Percentiles rank a stretch among this genome's conserved stretches.
Conservation (phyloP, 2,888 invertebrate genomes). For the Loripinus fragilis region DNA sequence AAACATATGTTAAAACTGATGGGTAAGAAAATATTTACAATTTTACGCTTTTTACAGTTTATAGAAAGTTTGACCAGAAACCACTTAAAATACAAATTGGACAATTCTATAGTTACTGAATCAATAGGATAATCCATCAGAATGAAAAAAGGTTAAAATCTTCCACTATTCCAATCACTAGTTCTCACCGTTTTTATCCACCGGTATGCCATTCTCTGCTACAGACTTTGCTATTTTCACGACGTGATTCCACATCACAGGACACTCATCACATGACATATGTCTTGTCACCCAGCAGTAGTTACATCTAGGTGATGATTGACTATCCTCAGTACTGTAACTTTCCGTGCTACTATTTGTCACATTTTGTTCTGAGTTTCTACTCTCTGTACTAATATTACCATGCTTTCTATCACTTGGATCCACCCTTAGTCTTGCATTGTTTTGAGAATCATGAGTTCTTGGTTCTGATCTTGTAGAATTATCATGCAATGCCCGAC, state of each 20-base stretch:
- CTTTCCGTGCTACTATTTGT: not conserved
- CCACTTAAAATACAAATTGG: no score
- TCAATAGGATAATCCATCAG: no score
- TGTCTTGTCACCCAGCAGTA: constrained; percentile 78
- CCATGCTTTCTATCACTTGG: not conserved
- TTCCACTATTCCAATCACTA: no score
- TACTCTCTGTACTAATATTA: not conserved
- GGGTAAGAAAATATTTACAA: no score
- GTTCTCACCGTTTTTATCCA: not conserved
- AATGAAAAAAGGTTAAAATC: no score
- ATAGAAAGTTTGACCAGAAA: no score
- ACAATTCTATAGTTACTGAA: no score
- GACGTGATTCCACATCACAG: constrained; percentile 72
- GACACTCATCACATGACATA: constrained; percentile 75
- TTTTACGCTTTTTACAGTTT: no score
- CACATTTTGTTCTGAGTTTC: not conserved
- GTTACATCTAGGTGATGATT: constrained; percentile 45
- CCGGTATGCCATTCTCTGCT: constrained; percentile 39
- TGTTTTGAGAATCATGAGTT: not conserved
- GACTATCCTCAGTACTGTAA: constrained; percentile 9
- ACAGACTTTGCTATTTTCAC: constrained; percentile 66
- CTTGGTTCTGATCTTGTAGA: not conserved
- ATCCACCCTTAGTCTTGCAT: not conserved
- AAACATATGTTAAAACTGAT: no score
- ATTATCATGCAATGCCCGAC: not conserved